Percentiles rank a stretch among this genome's conserved stretches.
Conservation (phyloP, 2,888 invertebrate genomes). For the Chironomus riparius region DNA sequence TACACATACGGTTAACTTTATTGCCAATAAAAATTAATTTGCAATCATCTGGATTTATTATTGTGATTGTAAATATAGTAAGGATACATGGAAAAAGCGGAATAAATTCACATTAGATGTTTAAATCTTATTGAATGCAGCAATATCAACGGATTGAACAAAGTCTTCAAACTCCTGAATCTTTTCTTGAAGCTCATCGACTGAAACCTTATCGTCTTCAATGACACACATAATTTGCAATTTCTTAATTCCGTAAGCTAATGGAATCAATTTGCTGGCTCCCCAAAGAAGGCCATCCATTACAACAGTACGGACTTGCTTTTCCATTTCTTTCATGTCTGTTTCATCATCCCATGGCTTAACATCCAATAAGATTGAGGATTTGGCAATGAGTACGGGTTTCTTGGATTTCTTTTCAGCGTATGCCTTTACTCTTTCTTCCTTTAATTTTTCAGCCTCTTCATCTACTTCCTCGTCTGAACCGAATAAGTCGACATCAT, state of each 20-base stretch:
- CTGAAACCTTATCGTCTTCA: constrained; percentile 91
- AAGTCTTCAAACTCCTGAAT: constrained; percentile 76
- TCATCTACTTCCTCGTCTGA: constrained; percentile 68
- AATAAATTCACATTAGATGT: not conserved
- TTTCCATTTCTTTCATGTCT: constrained; percentile 79
- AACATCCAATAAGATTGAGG: constrained; percentile 85
- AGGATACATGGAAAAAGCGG: not conserved
- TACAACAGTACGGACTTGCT: constrained; percentile 62
- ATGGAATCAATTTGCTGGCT: constrained; percentile 78
- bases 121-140: constrained; percentile 90
- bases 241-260: constrained; percentile 88
- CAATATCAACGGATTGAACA: constrained; percentile 88
- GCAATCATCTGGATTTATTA: not conserved
- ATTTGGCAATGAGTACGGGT: constrained; percentile 84
- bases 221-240: constrained; percentile 87
- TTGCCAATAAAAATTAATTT: too few species aligned
- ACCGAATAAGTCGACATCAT: constrained; percentile 72
- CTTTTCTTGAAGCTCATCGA: constrained; percentile 79
- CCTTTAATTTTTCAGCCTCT: constrained; percentile 63
- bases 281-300: constrained; percentile 92
- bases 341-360: constrained; percentile 82
- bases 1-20: too few species aligned
- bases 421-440: constrained; percentile 81
- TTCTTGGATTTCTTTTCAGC: constrained; percentile 88
- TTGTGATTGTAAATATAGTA: not conserved